Evolutionary conservation across 1,140 invertebrate genomes (phyloP).

Genomic region (Hestina assimilis): DNA sequence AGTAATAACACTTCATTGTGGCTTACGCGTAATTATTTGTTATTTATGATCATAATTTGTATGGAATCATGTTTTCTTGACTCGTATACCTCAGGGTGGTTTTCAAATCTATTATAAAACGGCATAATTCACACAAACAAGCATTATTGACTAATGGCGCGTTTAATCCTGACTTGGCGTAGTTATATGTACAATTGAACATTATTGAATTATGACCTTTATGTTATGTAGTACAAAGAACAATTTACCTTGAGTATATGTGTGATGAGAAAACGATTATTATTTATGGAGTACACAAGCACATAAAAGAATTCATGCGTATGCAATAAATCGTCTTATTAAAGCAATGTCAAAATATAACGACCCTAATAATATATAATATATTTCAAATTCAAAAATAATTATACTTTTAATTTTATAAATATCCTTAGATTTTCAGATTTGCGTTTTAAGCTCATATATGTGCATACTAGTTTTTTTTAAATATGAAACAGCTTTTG

Average conservation of each 20-base stretch:
- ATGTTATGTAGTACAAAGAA: slow-evolving; percentile 1
- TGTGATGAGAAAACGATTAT: slow-evolving; percentile 50
- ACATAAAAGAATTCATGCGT: slow-evolving; percentile 36
- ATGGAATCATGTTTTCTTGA: not conserved
- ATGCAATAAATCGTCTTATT: slow-evolving; percentile 45
- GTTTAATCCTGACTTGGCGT: slow-evolving; percentile 46
- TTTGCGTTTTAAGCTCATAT: no score
- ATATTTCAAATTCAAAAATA: no score
- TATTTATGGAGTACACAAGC: slow-evolving; percentile 50
- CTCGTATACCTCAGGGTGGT: slow-evolving; percentile 14
- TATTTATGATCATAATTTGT: slow-evolving; percentile 7
- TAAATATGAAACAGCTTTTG: no score
- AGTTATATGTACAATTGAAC: slow-evolving; percentile 1
- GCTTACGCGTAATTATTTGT: slow-evolving; percentile 1
- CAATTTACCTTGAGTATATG: slow-evolving; percentile 19
- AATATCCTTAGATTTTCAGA: no score
- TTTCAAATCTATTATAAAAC: slow-evolving; percentile 19
- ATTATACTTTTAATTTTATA: no score
- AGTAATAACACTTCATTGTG: not conserved
- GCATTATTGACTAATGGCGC: slow-evolving; percentile 44
- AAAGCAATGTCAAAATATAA: no score
- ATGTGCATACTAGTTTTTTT: no score
- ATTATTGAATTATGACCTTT: slow-evolving; percentile 20
- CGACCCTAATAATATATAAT: no score
- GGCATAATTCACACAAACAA: slow-evolving; percentile 32